Percentiles rank a stretch among this genome's conserved stretches.
Evolutionary conservation across 2,888 invertebrate genomes (phyloP).

Genomic region (Pachymerium ferrugineum): DNA sequence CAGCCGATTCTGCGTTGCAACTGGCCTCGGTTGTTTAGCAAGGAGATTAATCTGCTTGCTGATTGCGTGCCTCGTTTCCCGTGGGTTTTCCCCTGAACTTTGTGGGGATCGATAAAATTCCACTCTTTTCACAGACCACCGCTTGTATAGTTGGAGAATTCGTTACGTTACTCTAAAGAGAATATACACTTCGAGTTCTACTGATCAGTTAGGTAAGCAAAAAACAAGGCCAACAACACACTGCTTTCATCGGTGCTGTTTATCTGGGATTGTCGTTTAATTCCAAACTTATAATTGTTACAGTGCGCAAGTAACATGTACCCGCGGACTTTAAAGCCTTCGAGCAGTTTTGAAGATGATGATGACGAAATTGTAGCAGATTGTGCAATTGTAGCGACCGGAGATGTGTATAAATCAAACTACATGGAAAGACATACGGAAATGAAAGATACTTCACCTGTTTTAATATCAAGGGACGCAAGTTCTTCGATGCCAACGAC

Average conservation of each 20-base stretch:
- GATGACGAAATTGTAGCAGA: slow-evolving; percentile 19
- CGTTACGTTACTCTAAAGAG: not conserved
- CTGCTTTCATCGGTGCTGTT: not conserved
- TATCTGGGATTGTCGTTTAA: not conserved
- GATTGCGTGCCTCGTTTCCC: not conserved
- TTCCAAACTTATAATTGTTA: too few species aligned
- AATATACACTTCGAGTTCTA: too few species aligned
- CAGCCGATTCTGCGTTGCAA: not conserved
- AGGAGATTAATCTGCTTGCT: not conserved
- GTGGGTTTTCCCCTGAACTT: not conserved
- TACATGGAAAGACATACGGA: not conserved
- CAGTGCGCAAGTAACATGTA: too few species aligned
- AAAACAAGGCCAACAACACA: not conserved
- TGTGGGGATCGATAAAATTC: not conserved
- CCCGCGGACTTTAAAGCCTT: not conserved
- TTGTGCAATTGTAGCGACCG: not conserved
- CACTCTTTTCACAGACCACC: not conserved
- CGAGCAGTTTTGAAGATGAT: not conserved
- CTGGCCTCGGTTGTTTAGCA: not conserved
- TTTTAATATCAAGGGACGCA: too few species aligned
- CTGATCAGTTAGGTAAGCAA: not conserved
- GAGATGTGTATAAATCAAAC: not conserved
- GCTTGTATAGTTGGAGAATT: not conserved
- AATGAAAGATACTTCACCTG: too few species aligned
- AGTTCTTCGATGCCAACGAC: not conserved